A percentile compares a stretch with the other conserved stretches of the same genome.
Conservation (phyloP, 2,797 vertebrate species). For the Chrosomus eos region DNA sequence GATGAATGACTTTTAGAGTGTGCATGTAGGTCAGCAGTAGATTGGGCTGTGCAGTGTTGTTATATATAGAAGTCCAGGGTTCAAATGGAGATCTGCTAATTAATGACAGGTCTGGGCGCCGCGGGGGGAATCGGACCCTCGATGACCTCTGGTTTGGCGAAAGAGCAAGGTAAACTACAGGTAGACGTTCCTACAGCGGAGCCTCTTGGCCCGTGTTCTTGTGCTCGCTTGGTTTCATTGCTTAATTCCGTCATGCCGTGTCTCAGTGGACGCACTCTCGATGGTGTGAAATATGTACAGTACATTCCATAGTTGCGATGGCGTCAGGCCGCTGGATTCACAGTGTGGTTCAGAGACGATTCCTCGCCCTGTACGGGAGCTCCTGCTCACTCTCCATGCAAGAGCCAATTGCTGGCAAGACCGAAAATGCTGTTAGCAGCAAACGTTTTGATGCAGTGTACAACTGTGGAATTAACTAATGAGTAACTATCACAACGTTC, state of each 20-base stretch:
- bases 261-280: slow-evolving; percentile 59
- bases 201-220: slow-evolving; percentile 31
- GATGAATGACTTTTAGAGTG: slow-evolving; percentile 67
- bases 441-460: slow-evolving; percentile 48
- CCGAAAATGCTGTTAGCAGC: slow-evolving; percentile 61
- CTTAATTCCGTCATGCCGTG: slow-evolving; percentile 47
- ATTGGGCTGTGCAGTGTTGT: slow-evolving; percentile 65
- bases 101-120: slow-evolving; percentile 59
- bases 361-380: slow-evolving; percentile 46
- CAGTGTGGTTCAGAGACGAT: slow-evolving; percentile 64
- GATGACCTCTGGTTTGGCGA: slow-evolving; percentile 15
- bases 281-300: slow-evolving; percentile 58
- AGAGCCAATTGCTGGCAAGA: slow-evolving; percentile 50
- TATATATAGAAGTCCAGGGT: slow-evolving; percentile 66
- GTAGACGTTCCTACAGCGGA: slow-evolving; percentile 35
- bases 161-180: slow-evolving; percentile 47
- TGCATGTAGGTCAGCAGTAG: slow-evolving; percentile 64
- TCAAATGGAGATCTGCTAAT: slow-evolving; percentile 58
- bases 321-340: slow-evolving; percentile 61
- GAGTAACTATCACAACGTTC: slow-evolving; percentile 32
- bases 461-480: slow-evolving; percentile 44
- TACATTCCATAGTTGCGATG: slow-evolving; percentile 63
- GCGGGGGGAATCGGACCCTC: slow-evolving; percentile 45
- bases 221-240: slow-evolving; percentile 45
- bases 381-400: slow-evolving; percentile 52